Percentiles rank a stretch among this genome's conserved stretches.
Conservation (phyloP, 1,140 invertebrate species). For the Mizuhopecten yessoensis region DNA sequence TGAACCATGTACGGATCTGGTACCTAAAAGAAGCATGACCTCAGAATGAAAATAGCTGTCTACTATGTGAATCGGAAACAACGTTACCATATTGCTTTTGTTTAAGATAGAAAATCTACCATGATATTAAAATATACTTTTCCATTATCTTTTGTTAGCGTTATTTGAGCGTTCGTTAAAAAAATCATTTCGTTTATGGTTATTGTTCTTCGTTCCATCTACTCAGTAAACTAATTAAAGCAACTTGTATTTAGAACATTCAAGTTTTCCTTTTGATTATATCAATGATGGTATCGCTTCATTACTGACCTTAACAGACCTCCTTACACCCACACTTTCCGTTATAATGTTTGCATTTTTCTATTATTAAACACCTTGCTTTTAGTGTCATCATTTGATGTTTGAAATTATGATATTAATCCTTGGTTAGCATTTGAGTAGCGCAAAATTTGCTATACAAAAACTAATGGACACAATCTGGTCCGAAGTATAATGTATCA, state of each 20-base stretch:
- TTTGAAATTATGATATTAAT: neutral
- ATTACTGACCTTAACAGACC: neutral
- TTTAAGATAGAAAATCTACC: neutral
- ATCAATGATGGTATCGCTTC: neutral
- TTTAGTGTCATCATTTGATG: neutral
- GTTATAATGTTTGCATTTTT: neutral
- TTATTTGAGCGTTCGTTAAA: neutral
- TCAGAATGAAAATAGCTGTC: neutral
- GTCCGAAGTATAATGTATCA: neutral
- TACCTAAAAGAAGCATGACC: neutral
- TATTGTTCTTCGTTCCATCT: neutral
- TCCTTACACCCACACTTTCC: neutral
- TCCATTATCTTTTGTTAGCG: neutral
- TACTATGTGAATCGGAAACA: neutral
- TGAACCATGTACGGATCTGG: neutral
- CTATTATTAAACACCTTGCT: neutral
- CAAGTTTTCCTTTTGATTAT: neutral
- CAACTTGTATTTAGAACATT: neutral
- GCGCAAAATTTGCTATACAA: neutral
- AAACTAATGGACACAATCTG: neutral
- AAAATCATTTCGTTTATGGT: too few relatives aligned
- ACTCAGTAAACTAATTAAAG: neutral
- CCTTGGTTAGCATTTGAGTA: too few relatives aligned
- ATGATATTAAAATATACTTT: neutral
- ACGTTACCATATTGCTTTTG: neutral